These are phyloP conservation scores for Xenopus borealis DNA, from an alignment of 2,113 vertebrate genomes.

Conservation along the genomic window DNA sequence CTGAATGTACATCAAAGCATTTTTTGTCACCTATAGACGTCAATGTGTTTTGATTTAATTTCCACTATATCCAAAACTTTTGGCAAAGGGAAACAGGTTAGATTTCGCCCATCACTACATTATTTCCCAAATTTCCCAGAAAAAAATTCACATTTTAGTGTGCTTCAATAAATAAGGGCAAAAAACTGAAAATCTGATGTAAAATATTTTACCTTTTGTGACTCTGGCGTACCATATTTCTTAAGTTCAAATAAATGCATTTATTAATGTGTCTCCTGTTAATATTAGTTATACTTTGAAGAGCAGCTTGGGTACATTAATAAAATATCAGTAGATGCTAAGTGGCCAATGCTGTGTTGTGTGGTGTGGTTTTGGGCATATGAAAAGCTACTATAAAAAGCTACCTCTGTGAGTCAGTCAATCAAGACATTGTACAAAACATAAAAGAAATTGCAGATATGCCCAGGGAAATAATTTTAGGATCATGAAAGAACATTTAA, in stretches of 20 bases:
- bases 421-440: slow-evolving; percentile 21
- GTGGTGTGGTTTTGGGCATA: not conserved
- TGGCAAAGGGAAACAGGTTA: too few relatives aligned
- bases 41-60: too few relatives aligned
- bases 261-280: not conserved
- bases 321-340: not conserved
- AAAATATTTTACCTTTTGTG: too few relatives aligned
- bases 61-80: too few relatives aligned
- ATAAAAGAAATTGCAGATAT: slow-evolving; percentile 22
- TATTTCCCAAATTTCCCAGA: too few relatives aligned
- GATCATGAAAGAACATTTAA: slow-evolving; percentile 39
- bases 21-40: too few relatives aligned
- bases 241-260: not conserved
- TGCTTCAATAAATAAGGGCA: too few relatives aligned
- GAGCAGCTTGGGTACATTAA: not conserved
- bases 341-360: not conserved
- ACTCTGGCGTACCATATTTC: too few relatives aligned
- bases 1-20: too few relatives aligned
- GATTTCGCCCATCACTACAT: too few relatives aligned
- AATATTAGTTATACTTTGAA: not conserved
- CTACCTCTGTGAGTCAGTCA: not conserved
- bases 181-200: too few relatives aligned
- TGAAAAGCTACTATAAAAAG: not conserved
- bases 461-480: not conserved
- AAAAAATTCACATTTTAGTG: too few relatives aligned